These are phyloP conservation scores for Pantelozetes paolii DNA, from an alignment of 2,888 invertebrate genomes.

Conservation along the genomic window DNA sequence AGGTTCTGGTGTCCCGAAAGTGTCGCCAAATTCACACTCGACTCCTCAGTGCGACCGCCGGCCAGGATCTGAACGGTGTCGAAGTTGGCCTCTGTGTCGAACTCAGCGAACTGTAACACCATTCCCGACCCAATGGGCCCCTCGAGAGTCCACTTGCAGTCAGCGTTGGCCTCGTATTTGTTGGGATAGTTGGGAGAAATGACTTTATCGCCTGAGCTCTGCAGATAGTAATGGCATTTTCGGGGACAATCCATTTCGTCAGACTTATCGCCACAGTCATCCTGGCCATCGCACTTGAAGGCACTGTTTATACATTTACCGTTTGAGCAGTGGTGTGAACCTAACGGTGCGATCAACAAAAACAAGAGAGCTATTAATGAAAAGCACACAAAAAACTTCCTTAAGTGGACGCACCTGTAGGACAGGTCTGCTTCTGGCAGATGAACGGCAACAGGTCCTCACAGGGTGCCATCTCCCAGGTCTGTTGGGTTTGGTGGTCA, in stretches of 20 bases:
- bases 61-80: conserved; percentile 94
- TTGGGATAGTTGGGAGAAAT: conserved; percentile 92
- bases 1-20: conserved; percentile 79
- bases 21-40: conserved; percentile 82
- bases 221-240: conserved; percentile 79
- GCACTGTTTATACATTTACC: conserved; percentile 84
- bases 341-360: conserved; percentile 54
- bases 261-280: conserved; percentile 86
- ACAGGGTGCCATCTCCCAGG: conserved; percentile 91
- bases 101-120: conserved; percentile 85
- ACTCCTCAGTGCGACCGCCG: conserved; percentile 89
- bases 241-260: conserved; percentile 83
- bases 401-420: conserved; percentile 51
- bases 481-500: conserved; percentile 64
- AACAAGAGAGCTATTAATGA: background rate
- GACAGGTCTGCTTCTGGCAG: conserved; percentile 85
- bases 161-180: conserved; percentile 81
- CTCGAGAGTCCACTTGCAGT: conserved; percentile 95
- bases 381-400: background rate
- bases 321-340: conserved; percentile 87
- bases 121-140: conserved; percentile 94
- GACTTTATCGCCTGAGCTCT: conserved; percentile 87
- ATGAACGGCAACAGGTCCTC: conserved; percentile 90
- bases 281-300: conserved; percentile 79
- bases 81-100: conserved; percentile 93